phyloP scores from a whole-genome alignment of 2,797 vertebrate species.

The Phylloscopus collybita region DNA sequence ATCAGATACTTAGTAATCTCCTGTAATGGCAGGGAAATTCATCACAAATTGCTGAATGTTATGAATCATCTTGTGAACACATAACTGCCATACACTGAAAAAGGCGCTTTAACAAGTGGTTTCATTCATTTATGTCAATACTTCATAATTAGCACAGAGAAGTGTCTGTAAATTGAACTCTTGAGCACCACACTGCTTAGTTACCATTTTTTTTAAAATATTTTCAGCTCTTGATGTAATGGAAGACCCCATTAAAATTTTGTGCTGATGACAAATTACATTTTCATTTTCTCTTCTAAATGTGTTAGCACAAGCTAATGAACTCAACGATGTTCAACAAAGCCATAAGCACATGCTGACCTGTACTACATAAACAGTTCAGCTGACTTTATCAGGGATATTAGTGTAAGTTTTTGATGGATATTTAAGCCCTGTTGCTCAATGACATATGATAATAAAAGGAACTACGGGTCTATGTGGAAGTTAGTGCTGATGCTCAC shows the following conservation, averaged over 20 bases:
- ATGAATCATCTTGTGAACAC: constrained; percentile 55
- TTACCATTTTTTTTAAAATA: constrained; percentile 27
- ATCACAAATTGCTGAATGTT: constrained; percentile 51
- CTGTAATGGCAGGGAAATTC: constrained; percentile 41
- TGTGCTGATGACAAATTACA: constrained; percentile 3
- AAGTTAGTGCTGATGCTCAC: neutral
- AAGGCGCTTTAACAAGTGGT: constrained; percentile 46
- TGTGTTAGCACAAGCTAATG: constrained; percentile 7
- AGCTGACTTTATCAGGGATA: neutral
- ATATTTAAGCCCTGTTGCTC: neutral
- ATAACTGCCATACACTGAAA: constrained; percentile 42
- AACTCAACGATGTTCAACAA: neutral
- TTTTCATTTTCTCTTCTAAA: constrained; percentile 34
- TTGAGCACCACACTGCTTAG: constrained; percentile 46
- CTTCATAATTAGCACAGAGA: constrained; percentile 61
- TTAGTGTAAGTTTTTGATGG: neutral
- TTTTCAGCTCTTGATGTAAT: constrained; percentile 57
- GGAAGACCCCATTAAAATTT: constrained; percentile 41
- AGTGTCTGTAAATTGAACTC: constrained; percentile 68
- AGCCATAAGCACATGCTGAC: constrained; percentile 10
- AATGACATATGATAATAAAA: neutral
- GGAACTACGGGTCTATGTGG: neutral
- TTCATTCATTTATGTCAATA: constrained; percentile 73
- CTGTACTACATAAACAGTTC: neutral
- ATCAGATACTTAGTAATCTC: constrained; percentile 33